Conservation (phyloP, 1,140 invertebrate species). For the Sitodiplosis mosellana region DNA sequence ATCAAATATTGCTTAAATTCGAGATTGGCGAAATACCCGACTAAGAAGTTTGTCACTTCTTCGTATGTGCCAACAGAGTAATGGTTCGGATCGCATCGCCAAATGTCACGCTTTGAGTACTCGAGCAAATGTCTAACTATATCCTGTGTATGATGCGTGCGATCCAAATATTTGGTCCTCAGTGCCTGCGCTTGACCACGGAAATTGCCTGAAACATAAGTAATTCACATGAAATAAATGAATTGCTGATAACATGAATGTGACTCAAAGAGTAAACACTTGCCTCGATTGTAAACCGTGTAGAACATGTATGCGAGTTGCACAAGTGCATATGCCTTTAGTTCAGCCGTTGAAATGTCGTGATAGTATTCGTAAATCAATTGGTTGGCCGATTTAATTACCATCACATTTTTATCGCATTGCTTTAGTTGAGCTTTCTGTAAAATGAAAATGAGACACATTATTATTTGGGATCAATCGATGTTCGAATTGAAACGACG, state of each 20-base stretch:
- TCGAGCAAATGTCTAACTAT: conserved; percentile 44
- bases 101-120: conserved; percentile 42
- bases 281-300: background rate
- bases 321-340: conserved; percentile 72
- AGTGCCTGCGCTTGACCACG: conserved; percentile 42
- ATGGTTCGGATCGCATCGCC: conserved; percentile 51
- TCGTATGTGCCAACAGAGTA: conserved; percentile 43
- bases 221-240: conserved; percentile 28
- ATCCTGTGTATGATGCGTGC: conserved; percentile 41
- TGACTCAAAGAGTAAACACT: background rate
- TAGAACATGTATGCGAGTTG: conserved; percentile 66
- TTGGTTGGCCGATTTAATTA: conserved; percentile 49
- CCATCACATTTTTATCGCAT: background rate
- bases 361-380: conserved; percentile 63
- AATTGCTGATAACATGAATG: too few species aligned
- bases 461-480: too few species aligned
- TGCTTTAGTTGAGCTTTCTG: background rate
- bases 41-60: conserved; percentile 57
- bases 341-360: conserved; percentile 53
- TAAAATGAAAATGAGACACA: background rate
- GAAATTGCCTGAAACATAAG: conserved; percentile 55
- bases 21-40: conserved; percentile 69
- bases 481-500: too few species aligned
- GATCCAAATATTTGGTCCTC: conserved; percentile 37
- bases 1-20: background rate